phyloP scores from a whole-genome alignment of 2,113 vertebrate genomes.

The Pongo pygmaeus region DNA sequence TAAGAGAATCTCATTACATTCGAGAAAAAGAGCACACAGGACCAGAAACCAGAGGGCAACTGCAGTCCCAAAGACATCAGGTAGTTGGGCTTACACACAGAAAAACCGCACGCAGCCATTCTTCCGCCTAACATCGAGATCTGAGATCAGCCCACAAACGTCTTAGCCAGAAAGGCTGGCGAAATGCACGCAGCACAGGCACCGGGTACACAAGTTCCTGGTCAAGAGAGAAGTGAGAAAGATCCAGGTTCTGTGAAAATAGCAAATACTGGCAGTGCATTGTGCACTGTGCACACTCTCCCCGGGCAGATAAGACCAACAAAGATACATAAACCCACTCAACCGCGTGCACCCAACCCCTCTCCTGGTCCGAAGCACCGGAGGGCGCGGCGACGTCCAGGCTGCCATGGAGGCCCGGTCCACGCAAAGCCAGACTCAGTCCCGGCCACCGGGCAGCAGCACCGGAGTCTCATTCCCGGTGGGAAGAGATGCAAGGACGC shows the following conservation, averaged over 20 bases:
- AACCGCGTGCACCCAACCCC: not conserved
- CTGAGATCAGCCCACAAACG: not conserved
- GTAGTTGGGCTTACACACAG: not conserved
- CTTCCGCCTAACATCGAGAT: not conserved
- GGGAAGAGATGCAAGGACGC: not conserved
- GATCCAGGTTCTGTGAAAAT: not conserved
- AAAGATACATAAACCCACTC: not conserved
- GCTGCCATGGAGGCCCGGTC: not conserved
- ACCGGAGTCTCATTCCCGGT: not conserved
- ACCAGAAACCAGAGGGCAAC: not conserved
- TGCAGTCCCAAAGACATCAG: not conserved
- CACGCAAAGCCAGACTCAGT: not conserved
- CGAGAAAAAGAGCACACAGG: not conserved
- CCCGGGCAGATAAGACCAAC: not conserved
- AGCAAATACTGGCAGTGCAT: not conserved
- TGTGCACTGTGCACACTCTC: not conserved
- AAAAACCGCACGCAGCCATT: not conserved
- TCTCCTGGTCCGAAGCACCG: not conserved
- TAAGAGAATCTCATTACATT: too few relatives aligned
- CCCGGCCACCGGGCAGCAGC: not conserved
- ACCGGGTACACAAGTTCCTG: not conserved
- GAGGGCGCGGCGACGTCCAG: not conserved
- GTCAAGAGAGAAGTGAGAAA: not conserved
- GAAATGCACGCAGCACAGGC: not conserved
- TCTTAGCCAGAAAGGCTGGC: not conserved